These are phyloP conservation scores for Leptopterna dolabrata DNA, from an alignment of 2,888 invertebrate genomes.

Conservation along the genomic window DNA sequence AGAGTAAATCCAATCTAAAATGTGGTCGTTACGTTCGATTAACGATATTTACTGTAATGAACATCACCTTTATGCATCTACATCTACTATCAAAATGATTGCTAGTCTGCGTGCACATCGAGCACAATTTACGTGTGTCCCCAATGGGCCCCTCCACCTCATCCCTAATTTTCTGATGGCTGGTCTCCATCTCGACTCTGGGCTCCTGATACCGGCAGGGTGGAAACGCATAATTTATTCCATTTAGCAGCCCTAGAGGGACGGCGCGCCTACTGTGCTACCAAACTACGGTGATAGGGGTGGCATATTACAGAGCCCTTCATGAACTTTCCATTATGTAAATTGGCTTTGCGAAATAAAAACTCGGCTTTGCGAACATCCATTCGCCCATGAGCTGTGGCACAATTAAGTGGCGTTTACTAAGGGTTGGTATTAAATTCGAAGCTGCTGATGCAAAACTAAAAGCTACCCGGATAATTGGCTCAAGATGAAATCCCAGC, in stretches of 20 bases:
- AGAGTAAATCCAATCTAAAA: too few relatives aligned
- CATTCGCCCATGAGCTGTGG: neutral
- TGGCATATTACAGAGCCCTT: neutral
- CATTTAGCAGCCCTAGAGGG: constrained; percentile 36
- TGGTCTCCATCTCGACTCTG: constrained; percentile 10
- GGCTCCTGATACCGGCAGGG: constrained; percentile 45
- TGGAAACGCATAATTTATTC: constrained; percentile 54
- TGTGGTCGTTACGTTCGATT: too few relatives aligned
- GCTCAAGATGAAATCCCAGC: too few relatives aligned
- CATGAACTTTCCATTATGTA: constrained; percentile 49
- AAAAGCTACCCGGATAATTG: too few relatives aligned
- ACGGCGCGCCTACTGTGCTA: neutral
- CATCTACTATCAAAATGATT: too few relatives aligned
- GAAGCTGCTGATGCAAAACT: too few relatives aligned
- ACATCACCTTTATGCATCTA: too few relatives aligned
- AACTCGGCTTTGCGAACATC: neutral
- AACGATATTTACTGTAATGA: too few relatives aligned
- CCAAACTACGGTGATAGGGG: neutral
- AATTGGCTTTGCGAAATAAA: constrained; percentile 12
- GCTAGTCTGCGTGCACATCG: too few relatives aligned
- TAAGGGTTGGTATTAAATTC: too few relatives aligned
- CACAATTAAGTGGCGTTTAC: neutral
- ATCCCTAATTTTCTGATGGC: constrained; percentile 26
- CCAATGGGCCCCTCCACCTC: too few relatives aligned
- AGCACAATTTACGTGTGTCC: too few relatives aligned